phyloP scores from a whole-genome alignment of 1,140 invertebrate genomes.

The Drosophila kikkawai region DNA sequence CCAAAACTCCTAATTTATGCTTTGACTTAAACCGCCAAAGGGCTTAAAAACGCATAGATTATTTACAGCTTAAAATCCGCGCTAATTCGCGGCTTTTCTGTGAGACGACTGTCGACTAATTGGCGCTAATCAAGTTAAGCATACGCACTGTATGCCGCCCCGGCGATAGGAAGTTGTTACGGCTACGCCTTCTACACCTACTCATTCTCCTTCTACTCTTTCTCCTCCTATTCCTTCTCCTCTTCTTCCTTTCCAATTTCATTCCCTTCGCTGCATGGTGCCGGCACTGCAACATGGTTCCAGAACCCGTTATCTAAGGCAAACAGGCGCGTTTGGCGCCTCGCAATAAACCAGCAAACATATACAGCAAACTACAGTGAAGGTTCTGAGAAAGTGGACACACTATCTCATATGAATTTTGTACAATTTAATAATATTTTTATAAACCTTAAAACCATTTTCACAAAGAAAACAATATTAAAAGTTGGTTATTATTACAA shows the following conservation, averaged over 20 bases:
- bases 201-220: no score
- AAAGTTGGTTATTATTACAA: neutral
- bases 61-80: conserved; percentile 47
- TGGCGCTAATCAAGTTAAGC: conserved; percentile 77
- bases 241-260: neutral
- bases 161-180: conserved; percentile 27
- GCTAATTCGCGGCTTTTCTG: conserved; percentile 60
- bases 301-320: conserved; percentile 71
- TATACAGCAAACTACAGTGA: conserved; percentile 35
- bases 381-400: no score
- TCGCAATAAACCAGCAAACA: conserved; percentile 63
- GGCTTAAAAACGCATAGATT: conserved; percentile 29
- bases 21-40: conserved; percentile 28
- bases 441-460: neutral
- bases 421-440: neutral
- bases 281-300: conserved; percentile 26
- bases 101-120: conserved; percentile 58
- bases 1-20: conserved; percentile 27
- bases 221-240: neutral
- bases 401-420: neutral
- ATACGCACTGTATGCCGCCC: conserved; percentile 67
- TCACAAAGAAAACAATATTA: neutral
- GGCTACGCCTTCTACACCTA: neutral
- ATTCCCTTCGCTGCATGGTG: conserved; percentile 10
- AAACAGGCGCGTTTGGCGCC: conserved; percentile 58